Evolutionary conservation across 2,797 vertebrate genomes (phyloP), one percentile per base, ranked within the genome.

Genomic region (Chelmon rostratus): DNA sequence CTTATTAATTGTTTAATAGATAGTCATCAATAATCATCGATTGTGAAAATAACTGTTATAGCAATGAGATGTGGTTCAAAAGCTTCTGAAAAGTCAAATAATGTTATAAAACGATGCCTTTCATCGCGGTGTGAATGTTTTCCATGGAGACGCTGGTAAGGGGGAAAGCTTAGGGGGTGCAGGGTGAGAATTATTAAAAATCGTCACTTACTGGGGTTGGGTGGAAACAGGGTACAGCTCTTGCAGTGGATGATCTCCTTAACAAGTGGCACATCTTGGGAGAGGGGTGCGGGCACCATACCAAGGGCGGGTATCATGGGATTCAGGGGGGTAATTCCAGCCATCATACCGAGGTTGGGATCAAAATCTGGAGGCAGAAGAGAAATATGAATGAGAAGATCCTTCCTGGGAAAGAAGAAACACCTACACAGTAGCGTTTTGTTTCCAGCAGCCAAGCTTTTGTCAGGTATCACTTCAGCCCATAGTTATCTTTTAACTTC

Each of bases 181-280:
- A 63, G 28, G 37, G 28, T 46, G 46, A 46, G 44, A 46, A 7
- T 13, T 46, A 44, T 4, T 42, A 58, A 49, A 56, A 21, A 72
- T 68, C 37, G 18, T 58, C 78, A 90, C 92, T 97, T 96, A 99
- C 97, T 98, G 91, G 97, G 97, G 91, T 98, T 98, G 7, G 98
- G 96, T 4, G 98, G 98, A 78, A 99, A 99, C 71, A 98, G 96
- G 0, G 98, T 99, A 93, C 97, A 99, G 94, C 93, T 99, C 91
- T 98, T 98, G 96, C 97, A 98, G 92, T 99, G 98, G 87, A 99
- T 97, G 91, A 99, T 99, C 94, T 99, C 98, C 89, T 99, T 99
- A 37, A 96, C 90, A 6, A 98, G 93, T 0, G 97, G 97, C 86
- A 98, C 78, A 65, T 98, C 97, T 40, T 97, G 97, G 19, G 96